Evolutionary conservation across 1,140 invertebrate species (phyloP).

Genomic region (Euwallacea similis): DNA sequence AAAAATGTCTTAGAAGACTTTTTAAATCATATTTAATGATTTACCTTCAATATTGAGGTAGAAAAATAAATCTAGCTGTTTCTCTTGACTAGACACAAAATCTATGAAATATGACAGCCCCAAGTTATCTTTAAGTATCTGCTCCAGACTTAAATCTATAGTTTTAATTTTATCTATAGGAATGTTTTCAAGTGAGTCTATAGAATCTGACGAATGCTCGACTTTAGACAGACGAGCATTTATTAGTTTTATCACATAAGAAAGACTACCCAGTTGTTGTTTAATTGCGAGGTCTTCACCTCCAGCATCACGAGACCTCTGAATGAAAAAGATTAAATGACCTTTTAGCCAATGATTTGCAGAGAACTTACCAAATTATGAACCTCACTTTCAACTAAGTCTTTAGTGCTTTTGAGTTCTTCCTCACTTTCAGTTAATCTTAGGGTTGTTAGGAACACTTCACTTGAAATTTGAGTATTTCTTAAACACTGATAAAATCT

Average conservation of each 20-base stretch:
- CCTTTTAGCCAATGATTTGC: background rate
- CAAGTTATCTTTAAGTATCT: slow-evolving; percentile 79
- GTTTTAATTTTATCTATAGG: slow-evolving; percentile 58
- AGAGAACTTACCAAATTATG: slow-evolving; percentile 63
- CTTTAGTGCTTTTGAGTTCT: slow-evolving; percentile 78
- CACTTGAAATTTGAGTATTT: slow-evolving; percentile 73
- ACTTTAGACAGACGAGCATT: slow-evolving; percentile 67
- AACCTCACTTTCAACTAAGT: slow-evolving; percentile 79
- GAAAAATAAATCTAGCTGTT: slow-evolving; percentile 78
- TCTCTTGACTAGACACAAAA: slow-evolving; percentile 72
- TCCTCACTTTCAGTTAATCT: slow-evolving; percentile 75
- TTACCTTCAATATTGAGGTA: slow-evolving; percentile 79
- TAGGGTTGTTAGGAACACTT: slow-evolving; percentile 80
- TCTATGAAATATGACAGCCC: slow-evolving; percentile 82
- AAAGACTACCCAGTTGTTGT: slow-evolving; percentile 85
- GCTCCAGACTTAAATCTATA: slow-evolving; percentile 72
- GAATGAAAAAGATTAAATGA: slow-evolving; percentile 28
- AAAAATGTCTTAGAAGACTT: background rate
- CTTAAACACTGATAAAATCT: slow-evolving; percentile 66
- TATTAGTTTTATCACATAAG: slow-evolving; percentile 78
- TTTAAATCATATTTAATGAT: background rate
- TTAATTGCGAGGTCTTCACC: slow-evolving; percentile 81
- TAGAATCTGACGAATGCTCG: slow-evolving; percentile 56
- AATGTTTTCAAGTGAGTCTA: slow-evolving; percentile 39
- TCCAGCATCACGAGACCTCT: slow-evolving; percentile 81